phyloP scores from a whole-genome alignment of 2,888 invertebrate species.

The Unio delphinus region DNA sequence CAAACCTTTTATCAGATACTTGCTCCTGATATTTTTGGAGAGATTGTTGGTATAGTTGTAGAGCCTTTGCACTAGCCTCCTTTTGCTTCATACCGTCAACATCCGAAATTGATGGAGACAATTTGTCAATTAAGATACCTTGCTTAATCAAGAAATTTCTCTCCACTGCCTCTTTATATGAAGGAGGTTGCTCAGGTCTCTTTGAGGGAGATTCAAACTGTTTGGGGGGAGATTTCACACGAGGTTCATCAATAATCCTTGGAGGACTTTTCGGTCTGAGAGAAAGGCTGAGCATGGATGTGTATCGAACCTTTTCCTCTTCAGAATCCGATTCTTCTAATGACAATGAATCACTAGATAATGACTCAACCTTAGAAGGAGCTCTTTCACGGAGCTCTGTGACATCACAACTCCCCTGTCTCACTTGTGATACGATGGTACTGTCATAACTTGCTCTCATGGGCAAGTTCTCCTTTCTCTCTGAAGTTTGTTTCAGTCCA shows the following conservation, averaged over 20 bases:
- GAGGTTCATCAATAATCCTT: conserved; percentile 11
- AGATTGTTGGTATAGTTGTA: conserved; percentile 61
- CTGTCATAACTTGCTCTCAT: conserved; percentile 49
- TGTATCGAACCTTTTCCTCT: conserved; percentile 16
- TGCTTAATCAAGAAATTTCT: conserved; percentile 51
- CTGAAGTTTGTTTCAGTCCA: conserved; percentile 30
- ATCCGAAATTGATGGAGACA: conserved; percentile 41
- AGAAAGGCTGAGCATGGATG: conserved; percentile 21
- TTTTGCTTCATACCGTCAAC: conserved; percentile 47
- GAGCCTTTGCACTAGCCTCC: conserved; percentile 57
- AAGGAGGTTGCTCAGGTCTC: conserved; percentile 24
- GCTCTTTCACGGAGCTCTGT: conserved; percentile 20
- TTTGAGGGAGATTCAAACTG: conserved; percentile 1
- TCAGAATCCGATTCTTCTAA: conserved; percentile 19
- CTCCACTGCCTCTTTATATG: conserved; percentile 62
- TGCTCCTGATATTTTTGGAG: conserved; percentile 41
- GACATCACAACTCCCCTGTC: conserved; percentile 12
- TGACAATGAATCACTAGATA: conserved; percentile 30
- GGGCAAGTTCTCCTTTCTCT: conserved; percentile 31
- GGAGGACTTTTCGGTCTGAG: conserved; percentile 19
- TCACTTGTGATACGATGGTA: conserved; percentile 38
- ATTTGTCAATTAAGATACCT: conserved; percentile 13
- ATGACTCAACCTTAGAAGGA: conserved; percentile 30
- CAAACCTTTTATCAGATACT: conserved; percentile 12
- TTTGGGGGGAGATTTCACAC: not conserved